Percentiles rank a stretch among this genome's conserved stretches.
These are phyloP conservation scores for Cheumatopsyche charites DNA, from an alignment of 1,140 invertebrate genomes.

Conservation along the genomic window DNA sequence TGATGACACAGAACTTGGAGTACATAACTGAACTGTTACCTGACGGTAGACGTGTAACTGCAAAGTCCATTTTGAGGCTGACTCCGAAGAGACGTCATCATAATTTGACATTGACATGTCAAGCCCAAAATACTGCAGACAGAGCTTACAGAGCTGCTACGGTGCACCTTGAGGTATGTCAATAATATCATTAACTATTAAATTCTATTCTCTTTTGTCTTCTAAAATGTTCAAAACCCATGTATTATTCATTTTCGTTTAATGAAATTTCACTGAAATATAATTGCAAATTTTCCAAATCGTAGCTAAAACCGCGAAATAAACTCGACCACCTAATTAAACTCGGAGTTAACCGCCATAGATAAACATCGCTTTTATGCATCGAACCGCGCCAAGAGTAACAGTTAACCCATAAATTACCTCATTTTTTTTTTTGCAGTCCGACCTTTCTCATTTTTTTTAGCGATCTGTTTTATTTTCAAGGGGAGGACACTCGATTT, in stretches of 20 bases:
- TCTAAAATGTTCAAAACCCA: too few species aligned
- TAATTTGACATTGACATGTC: constrained; percentile 80
- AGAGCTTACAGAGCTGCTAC: constrained; percentile 70
- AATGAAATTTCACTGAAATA: too few species aligned
- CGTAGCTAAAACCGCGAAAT: too few species aligned
- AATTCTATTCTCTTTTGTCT: too few species aligned
- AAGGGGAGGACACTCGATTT: too few species aligned
- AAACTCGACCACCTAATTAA: too few species aligned
- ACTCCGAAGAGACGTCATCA: constrained; percentile 78
- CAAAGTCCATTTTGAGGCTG: constrained; percentile 73
- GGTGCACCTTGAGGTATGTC: constrained; percentile 67
- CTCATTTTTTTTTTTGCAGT: background rate
- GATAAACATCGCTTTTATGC: too few species aligned
- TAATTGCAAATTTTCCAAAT: too few species aligned
- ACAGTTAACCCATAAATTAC: constrained; percentile 7
- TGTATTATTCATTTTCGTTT: too few species aligned
- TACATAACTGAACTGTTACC: constrained; percentile 65
- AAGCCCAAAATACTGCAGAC: constrained; percentile 75
- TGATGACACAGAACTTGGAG: constrained; percentile 69
- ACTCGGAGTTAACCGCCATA: too few species aligned
- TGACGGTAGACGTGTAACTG: constrained; percentile 71
- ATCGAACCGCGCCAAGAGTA: background rate
- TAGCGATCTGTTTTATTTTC: background rate
- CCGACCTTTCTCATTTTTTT: constrained; percentile 1
- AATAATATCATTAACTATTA: too few species aligned